These are phyloP conservation scores for Morone saxatilis DNA, from an alignment of 2,113 vertebrate species.

Conservation along the genomic window DNA sequence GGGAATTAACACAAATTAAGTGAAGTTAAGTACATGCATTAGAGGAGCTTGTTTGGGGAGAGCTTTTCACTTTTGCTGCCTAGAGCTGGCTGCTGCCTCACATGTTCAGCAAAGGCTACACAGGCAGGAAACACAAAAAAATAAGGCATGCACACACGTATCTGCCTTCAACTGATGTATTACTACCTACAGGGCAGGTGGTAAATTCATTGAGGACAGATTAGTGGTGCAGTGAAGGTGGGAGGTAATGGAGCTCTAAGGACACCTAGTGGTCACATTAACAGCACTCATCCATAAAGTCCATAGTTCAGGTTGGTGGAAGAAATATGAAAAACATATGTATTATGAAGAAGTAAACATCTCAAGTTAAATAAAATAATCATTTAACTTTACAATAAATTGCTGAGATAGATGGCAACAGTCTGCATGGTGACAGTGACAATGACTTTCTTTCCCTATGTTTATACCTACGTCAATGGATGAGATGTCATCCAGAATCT, in stretches of 20 bases:
- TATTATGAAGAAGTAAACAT: not conserved
- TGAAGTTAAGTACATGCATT: constrained; percentile 84
- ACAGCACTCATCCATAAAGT: constrained; percentile 5
- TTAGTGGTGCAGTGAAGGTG: not conserved
- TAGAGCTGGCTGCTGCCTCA: constrained; percentile 43
- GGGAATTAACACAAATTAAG: constrained; percentile 85
- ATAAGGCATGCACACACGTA: not conserved
- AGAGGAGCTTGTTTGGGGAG: constrained; percentile 77
- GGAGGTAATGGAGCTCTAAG: constrained; percentile 63
- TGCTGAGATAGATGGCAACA: not conserved
- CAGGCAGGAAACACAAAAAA: constrained; percentile 30
- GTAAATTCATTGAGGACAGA: constrained; percentile 34
- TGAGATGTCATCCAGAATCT: not conserved
- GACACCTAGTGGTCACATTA: constrained; percentile 79
- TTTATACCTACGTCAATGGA: not conserved
- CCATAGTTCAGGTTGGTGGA: not conserved
- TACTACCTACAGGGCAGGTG: constrained; percentile 24
- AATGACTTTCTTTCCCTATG: not conserved
- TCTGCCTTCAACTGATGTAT: constrained; percentile 40
- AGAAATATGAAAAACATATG: not conserved
- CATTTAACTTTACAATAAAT: not conserved
- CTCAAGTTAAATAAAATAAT: not conserved
- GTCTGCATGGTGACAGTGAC: not conserved
- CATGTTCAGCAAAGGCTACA: constrained; percentile 30
- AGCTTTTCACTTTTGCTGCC: constrained; percentile 71